Base-by-base conservation (phyloP, 2,113 vertebrate species). In the Syrrhaptes paradoxus region DNA sequence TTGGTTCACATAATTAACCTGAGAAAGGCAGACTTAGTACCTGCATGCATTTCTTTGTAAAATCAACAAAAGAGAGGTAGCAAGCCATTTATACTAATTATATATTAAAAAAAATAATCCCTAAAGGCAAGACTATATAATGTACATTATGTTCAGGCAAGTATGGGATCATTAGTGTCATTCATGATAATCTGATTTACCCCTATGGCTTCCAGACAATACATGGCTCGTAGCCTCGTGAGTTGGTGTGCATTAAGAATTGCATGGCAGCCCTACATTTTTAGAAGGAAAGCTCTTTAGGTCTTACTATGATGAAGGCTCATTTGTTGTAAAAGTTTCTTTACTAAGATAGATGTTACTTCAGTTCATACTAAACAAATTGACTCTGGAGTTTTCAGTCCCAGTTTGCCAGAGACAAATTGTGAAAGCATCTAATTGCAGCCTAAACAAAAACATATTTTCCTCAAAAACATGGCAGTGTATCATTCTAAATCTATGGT, bases 361-460 rank as follows among this genome's bases (percentile, higher is more conserved):
- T 90, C 75, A 91, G 87, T 95, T 97, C 93, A 89, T 91, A 57
- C 93, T 78, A 80, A 94, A 89, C 61, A 92, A 92, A 92, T 79
- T 92, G 77, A 85, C 88, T 95, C 62, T 20, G 32, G 90, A 68
- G 71, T 89, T 97, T 96, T 91, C 45, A 89, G 92, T 89, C 87
- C 88, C 43, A 1, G 57, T 95, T 95, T 96, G 87, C 92, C 76
- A 93, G 86, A 94, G 79, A 96, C 45, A 62, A 90, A 93, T 93
- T 96, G 45, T 96, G 87, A 96, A 97, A 96, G 87, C 80, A 61
- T 95, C 85, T 97, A 94, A 94, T 94, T 96, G 94, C 93, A 97
- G 94, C 94, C 85, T 95, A 96, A 97, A 95, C 94, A 96, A 95
- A 96, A 89, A 66, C 91, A 75, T 92, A 85, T 95, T 97, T 97